Evolutionary conservation across 2,888 invertebrate genomes (phyloP), one percentile per base, ranked within the genome.

Genomic region (Pseudococcus jackbeardsleyi): DNA sequence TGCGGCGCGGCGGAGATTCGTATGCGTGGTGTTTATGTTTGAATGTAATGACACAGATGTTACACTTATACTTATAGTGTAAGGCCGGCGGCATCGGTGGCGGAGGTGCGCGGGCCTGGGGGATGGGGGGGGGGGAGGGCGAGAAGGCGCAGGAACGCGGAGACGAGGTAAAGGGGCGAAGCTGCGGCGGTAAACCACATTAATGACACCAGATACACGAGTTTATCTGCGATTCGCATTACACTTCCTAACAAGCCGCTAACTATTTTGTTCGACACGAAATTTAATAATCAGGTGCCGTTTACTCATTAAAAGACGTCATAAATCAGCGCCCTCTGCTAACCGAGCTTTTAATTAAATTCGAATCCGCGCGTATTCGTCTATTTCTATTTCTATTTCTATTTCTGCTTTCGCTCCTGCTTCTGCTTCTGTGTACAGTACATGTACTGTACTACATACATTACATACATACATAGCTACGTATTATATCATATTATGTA

Each of bases 11-110:
- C 7, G 64, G 48, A 59, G 46, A 87, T 48, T 77, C 68, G 72
- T 87, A 87, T 87, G 77, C 87, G 87, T 87, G 77, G 87, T 87
- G 87, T 87, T 77, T 87, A 87, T 87, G 77, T 87, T 87, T 87
- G 87, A 87, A 87, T 87, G 87, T 87, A 87, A 87, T 87, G 87
- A 87, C 87, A 87, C 87, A 87, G 87, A 87, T 87, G 87, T 87
- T 87, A 87, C 87, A 77, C 72, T 86, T 33, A 19, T 50, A 50
- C 72, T 64, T 50, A 19, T 22, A 64, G 3, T 26, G 72, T 8
- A 72, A 33, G 26, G 26, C 26, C 26, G 1, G 26, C 26, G 26
- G 26, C 1, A 3, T 1, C 26, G 26, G 26, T 2, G 26, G 26
- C 26, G 26, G 26, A 33, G 26, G 26, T 3, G 26, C 26, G 26